phyloP scores from a whole-genome alignment of 1,140 invertebrate genomes.

The Diabrotica virgifera region DNA sequence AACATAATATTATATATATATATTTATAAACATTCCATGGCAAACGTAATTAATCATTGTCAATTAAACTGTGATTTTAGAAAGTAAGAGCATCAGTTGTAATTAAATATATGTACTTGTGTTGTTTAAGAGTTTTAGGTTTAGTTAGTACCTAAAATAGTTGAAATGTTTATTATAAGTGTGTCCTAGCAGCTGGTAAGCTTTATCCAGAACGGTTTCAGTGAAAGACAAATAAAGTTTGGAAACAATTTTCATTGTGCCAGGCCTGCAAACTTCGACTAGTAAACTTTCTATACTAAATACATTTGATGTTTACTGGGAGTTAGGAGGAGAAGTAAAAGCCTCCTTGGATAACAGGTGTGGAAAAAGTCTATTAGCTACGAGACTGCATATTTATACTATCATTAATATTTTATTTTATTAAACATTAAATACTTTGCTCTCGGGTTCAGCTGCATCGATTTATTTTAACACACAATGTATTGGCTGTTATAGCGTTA shows the following conservation, averaged over 20 bases:
- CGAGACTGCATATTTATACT: no score
- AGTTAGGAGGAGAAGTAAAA: background rate
- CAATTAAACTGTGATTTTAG: no score
- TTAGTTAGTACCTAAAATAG: background rate
- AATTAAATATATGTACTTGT: background rate
- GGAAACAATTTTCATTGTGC: constrained; percentile 1
- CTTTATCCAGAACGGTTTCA: background rate
- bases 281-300: background rate
- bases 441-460: no score
- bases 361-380: no score
- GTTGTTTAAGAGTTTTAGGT: background rate
- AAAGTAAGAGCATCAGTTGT: background rate
- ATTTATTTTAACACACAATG: no score
- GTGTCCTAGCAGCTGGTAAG: background rate
- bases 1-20: no score
- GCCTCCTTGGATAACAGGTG: no score
- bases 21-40: no score
- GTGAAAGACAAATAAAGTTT: constrained; percentile 9
- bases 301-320: background rate
- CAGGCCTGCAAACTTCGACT: background rate
- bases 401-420: no score
- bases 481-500: no score
- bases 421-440: no score
- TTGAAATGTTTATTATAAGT: background rate
- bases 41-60: no score